Base-by-base conservation (phyloP, 2,888 invertebrate genomes). In the Drosophila infuscata region DNA sequence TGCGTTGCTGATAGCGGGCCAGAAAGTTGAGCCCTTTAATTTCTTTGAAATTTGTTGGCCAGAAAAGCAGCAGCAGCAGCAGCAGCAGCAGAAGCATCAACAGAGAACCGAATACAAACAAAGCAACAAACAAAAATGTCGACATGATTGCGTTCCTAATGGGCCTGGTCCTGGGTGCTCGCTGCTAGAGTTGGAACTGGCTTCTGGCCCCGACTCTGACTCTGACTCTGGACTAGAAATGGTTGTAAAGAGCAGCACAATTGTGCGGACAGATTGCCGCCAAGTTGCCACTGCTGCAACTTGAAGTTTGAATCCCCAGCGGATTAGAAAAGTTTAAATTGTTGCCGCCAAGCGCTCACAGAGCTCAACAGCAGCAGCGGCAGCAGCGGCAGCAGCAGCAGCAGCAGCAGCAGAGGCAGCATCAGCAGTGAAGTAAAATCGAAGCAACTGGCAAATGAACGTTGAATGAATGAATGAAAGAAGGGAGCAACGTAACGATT, bases 281-380 rank as follows among this genome's bases (percentile, higher is more conserved):
- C 82, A 78, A 78, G 77, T 76, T 81, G 87, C 66, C 74, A 66
- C 62, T 74, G 74, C 77, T 80, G 82, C 84, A 84, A 68, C 85
- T 76, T 81, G 76, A 87, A 88, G 86, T 87, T 87, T 89, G 74
- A 88, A 88, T 90, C 86, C 89, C 83, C 87, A 90, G 87, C 85
- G 89, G 89, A 89, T 89, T 89, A 89, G 89, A 81, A 89, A 89
- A 89, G 89, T 89, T 89, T 89, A 89, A 90, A 89, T 89, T 89
- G 90, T 87, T 88, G 89, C 90, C 82, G 79, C 78, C 83, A 75
- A 82, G 70, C 67, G 68, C 70, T 48, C 59, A 69, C 38, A 63
- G 66, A 71, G 79, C 74, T 70, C 68, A 66, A 29, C 60, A 48
- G 46, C 25, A 59, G 63, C 52, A 33, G 54, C 11, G 36, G n/a